Evolutionary conservation across 2,888 invertebrate genomes (phyloP).

Genomic region (Dicyrtoma fusca): DNA sequence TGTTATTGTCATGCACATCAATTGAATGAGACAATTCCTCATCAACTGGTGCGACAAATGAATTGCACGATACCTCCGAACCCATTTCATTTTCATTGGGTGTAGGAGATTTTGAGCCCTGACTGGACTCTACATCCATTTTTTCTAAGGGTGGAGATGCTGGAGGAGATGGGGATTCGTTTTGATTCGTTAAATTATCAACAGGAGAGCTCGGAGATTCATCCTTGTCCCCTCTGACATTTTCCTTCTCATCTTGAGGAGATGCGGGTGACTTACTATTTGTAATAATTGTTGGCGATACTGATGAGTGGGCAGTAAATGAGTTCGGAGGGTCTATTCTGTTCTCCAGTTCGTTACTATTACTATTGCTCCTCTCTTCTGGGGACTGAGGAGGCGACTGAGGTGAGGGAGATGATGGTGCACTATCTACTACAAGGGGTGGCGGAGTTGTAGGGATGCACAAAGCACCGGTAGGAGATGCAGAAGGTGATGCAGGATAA

Average conservation of each 20-base stretch:
- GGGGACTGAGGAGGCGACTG: not conserved
- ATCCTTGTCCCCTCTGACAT: too few relatives aligned
- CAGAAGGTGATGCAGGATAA: not conserved
- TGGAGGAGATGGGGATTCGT: not conserved
- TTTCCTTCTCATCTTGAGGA: too few relatives aligned
- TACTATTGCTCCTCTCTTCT: not conserved
- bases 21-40: not conserved
- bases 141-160: slow-evolving; percentile 12
- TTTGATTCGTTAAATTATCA: not conserved
- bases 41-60: not conserved
- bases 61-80: not conserved
- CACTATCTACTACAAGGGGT: not conserved
- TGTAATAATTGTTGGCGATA: too few relatives aligned
- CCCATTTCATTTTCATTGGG: not conserved
- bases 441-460: slow-evolving; percentile 14
- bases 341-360: not conserved
- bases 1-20: slow-evolving; percentile 3
- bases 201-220: too few relatives aligned
- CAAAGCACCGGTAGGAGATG: slow-evolving; percentile 10
- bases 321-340: too few relatives aligned
- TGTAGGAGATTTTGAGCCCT: slow-evolving; percentile 15
- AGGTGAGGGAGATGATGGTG: slow-evolving; percentile 12
- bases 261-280: too few relatives aligned
- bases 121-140: slow-evolving; percentile 24
- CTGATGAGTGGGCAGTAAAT: too few relatives aligned